Evolutionary conservation across 2,888 invertebrate genomes (phyloP).

Genomic region (Ochropacha duplaris): DNA sequence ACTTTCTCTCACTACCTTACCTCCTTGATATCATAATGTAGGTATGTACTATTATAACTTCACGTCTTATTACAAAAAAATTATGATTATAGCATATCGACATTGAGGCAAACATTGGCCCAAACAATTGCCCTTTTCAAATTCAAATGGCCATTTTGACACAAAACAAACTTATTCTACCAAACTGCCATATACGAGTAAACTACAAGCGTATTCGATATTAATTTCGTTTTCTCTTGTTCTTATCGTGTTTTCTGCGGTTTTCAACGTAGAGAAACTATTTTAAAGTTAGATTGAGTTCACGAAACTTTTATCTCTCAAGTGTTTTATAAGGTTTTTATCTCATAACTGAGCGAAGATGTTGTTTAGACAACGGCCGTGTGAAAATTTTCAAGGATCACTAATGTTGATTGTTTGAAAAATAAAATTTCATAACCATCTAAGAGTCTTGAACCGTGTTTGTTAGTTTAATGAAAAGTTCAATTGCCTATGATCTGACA

Average conservation of each 20-base stretch:
- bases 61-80: not conserved
- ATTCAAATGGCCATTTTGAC: not conserved
- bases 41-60: no score
- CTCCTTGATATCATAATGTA: no score
- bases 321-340: slow-evolving; percentile 48
- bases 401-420: not conserved
- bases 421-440: no score
- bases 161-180: not conserved
- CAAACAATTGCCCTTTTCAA: not conserved
- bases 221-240: slow-evolving; percentile 26
- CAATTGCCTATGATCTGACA: no score
- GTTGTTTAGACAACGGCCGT: not conserved
- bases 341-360: slow-evolving; percentile 6
- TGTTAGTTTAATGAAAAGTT: no score
- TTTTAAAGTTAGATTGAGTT: slow-evolving; percentile 72
- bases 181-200: not conserved
- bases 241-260: slow-evolving; percentile 34
- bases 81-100: not conserved
- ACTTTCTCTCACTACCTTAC: no score
- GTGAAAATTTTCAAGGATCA: not conserved
- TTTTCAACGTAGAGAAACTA: slow-evolving; percentile 49
- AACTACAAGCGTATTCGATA: slow-evolving; percentile 17
- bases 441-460: no score
- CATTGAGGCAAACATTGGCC: not conserved
- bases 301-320: slow-evolving; percentile 36